A percentile compares a stretch with the other conserved stretches of the same genome.
Conservation (phyloP, 2,888 invertebrate genomes). For the Cepaea hortensis region DNA sequence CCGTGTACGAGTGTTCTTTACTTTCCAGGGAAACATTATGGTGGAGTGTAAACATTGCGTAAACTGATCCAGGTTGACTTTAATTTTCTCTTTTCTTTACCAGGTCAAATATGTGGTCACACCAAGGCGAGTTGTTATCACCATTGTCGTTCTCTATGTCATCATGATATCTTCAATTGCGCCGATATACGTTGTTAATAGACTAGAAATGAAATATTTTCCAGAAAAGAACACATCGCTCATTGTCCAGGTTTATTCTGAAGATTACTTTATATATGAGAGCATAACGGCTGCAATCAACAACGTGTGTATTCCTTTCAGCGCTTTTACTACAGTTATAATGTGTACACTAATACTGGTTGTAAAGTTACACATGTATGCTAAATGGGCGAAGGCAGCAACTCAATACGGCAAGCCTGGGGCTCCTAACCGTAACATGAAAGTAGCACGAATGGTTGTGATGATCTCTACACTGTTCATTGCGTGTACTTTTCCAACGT, state of each 20-base stretch:
- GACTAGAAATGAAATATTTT: not conserved
- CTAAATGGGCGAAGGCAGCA: not conserved
- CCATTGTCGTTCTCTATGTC: not conserved
- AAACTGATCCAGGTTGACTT: no score
- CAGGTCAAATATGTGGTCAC: not conserved
- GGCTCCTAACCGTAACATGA: not conserved
- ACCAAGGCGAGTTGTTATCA: not conserved
- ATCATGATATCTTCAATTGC: not conserved
- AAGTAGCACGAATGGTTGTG: not conserved
- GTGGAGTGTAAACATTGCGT: no score
- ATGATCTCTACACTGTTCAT: constrained; percentile 3
- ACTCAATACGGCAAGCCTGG: no score
- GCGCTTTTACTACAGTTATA: not conserved
- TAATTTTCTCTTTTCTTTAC: no score
- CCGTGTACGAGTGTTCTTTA: no score
- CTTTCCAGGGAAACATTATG: no score
- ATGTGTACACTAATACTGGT: not conserved
- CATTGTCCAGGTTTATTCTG: not conserved
- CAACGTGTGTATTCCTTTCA: not conserved
- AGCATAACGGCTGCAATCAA: not conserved
- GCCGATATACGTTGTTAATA: not conserved
- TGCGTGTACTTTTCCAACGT: not conserved
- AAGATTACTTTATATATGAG: not conserved
- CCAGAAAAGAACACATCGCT: not conserved
- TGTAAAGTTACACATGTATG: not conserved